A percentile compares a stretch with the other conserved stretches of the same genome.
phyloP scores from a whole-genome alignment of 2,113 vertebrate species.

The Silurus meridionalis region DNA sequence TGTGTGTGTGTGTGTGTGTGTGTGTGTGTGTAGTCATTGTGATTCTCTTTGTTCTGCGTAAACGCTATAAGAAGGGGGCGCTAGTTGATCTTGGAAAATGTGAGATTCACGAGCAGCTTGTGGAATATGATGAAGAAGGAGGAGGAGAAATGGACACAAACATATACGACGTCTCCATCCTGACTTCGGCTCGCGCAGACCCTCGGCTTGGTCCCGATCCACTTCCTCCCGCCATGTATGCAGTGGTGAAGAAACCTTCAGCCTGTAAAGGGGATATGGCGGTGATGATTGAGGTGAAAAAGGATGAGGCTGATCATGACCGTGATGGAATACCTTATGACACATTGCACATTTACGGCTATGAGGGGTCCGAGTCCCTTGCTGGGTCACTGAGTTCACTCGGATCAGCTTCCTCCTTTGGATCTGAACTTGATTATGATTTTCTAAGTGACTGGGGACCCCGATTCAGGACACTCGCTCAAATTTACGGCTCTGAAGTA shows the following conservation, averaged over 20 bases:
- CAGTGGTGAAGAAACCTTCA: constrained; percentile 79
- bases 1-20: constrained; percentile 32
- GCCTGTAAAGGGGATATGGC: constrained; percentile 87
- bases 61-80: constrained; percentile 82
- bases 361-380: constrained; percentile 87
- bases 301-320: constrained; percentile 91
- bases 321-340: constrained; percentile 86
- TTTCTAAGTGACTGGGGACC: constrained; percentile 95
- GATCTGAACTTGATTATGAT: constrained; percentile 88
- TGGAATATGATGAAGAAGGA: constrained; percentile 94
- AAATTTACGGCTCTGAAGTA: constrained; percentile 80
- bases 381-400: constrained; percentile 92
- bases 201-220: constrained; percentile 64
- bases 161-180: constrained; percentile 92
- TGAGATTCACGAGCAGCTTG: constrained; percentile 95
- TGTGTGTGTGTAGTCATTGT: constrained; percentile 75
- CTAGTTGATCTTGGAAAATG: constrained; percentile 76
- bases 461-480: constrained; percentile 89
- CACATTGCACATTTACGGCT: constrained; percentile 93
- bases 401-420: constrained; percentile 80
- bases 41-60: constrained; percentile 82
- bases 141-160: constrained; percentile 98
- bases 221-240: constrained; percentile 72
- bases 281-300: constrained; percentile 91
- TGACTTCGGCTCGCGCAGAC: constrained; percentile 81